Conservation (phyloP, 37 sponge, comb jelly and placozoan genomes). For the Hormiphora californensis region DNA sequence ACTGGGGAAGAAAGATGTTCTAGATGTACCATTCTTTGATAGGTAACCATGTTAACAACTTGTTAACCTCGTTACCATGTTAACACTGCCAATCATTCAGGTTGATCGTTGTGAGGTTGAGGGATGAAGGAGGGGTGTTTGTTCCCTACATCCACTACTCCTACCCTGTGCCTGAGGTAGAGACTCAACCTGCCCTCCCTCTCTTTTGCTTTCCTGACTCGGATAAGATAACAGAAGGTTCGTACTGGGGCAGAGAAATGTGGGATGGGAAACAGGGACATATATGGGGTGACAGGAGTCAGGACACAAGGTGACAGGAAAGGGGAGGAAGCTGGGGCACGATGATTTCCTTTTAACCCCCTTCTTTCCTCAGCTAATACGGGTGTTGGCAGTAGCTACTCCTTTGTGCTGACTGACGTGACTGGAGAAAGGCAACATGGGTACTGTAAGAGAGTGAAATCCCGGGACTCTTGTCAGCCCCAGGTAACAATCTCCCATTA, state of each 20-base stretch:
- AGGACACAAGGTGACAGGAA: too few relatives aligned
- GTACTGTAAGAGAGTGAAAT: background rate
- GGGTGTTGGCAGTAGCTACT: background rate
- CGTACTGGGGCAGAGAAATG: too few relatives aligned
- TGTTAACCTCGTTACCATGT: too few relatives aligned
- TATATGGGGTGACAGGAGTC: too few relatives aligned
- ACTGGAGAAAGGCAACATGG: background rate
- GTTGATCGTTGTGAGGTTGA: too few relatives aligned
- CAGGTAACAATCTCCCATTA: too few relatives aligned
- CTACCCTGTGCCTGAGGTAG: background rate
- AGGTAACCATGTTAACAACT: conserved; percentile 1
- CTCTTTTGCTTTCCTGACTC: conserved; percentile 13
- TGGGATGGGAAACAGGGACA: too few relatives aligned
- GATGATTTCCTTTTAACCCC: too few relatives aligned
- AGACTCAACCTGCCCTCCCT: background rate
- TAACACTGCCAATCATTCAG: too few relatives aligned
- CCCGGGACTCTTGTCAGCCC: background rate
- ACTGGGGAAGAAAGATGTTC: background rate
- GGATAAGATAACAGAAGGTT: background rate
- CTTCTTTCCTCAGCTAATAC: too few relatives aligned
- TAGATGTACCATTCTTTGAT: background rate
- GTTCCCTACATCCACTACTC: background rate
- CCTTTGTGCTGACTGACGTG: conserved; percentile 3
- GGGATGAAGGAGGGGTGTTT: background rate
- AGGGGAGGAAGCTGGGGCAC: too few relatives aligned